phyloP scores from a whole-genome alignment of 2,888 invertebrate species.

The Calephelis perditalis region DNA sequence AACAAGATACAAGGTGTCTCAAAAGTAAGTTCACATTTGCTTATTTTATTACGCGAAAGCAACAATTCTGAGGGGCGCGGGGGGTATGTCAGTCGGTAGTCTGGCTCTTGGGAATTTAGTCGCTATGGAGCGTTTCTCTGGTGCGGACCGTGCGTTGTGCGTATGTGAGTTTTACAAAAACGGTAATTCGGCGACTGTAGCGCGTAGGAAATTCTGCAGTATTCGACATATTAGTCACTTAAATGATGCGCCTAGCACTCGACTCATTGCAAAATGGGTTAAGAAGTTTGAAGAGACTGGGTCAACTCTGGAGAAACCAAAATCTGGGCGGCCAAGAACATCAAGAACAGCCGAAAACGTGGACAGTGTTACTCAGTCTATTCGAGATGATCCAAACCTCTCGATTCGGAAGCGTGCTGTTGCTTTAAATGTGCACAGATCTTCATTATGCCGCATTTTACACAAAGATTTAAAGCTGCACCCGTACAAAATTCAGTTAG shows the following conservation, averaged over 20 bases:
- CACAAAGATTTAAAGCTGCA: conserved; percentile 11
- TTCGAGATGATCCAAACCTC: conserved; percentile 6
- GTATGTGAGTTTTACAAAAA: conserved; percentile 30
- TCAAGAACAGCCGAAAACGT: background rate
- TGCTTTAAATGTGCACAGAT: conserved; percentile 17
- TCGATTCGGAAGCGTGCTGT: conserved; percentile 17
- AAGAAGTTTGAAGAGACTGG: background rate
- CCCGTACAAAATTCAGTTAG: too few relatives aligned
- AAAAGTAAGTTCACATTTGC: background rate
- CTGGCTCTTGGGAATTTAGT: conserved; percentile 21
- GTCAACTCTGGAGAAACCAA: conserved; percentile 28
- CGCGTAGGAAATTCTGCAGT: conserved; percentile 27
- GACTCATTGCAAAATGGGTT: background rate
- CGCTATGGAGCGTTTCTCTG: too few relatives aligned
- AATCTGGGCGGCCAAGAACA: conserved; percentile 28
- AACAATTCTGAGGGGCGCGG: conserved; percentile 20
- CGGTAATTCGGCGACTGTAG: conserved; percentile 29
- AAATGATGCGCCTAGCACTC: conserved; percentile 3
- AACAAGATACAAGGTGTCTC: background rate
- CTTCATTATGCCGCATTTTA: conserved; percentile 15
- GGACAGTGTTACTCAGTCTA: too few relatives aligned
- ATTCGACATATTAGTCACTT: conserved; percentile 23
- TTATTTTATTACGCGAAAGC: conserved; percentile 17
- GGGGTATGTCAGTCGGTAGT: conserved; percentile 19
- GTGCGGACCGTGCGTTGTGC: conserved; percentile 26